Evolutionary conservation across 35 echinoderm and acorn worm species (phyloP).

Genomic region (Ophioderma brevispina): DNA sequence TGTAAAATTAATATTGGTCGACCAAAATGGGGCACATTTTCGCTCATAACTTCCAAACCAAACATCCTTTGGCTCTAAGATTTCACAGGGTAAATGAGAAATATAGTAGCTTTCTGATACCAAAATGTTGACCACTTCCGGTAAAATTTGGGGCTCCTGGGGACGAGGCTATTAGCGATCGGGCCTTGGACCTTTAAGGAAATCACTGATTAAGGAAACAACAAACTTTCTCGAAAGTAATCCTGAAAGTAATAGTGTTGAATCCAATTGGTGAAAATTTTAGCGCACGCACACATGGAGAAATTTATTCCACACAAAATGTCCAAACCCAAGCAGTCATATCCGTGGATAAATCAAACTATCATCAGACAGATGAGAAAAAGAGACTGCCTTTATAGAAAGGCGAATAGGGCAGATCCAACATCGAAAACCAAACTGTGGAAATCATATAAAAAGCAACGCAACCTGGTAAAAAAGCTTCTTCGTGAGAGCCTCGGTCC

Average conservation of each 20-base stretch:
- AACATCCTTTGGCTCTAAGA: too few relatives aligned
- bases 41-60: too few relatives aligned
- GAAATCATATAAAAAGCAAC: neutral
- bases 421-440: neutral
- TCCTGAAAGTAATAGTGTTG: neutral
- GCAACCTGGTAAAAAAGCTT: neutral
- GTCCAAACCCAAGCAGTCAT: constrained; percentile 1
- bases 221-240: too few relatives aligned
- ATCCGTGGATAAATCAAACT: constrained; percentile 4
- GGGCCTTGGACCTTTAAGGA: neutral
- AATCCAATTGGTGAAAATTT: neutral
- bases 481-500: neutral
- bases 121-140: too few relatives aligned
- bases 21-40: too few relatives aligned
- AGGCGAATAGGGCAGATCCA: neutral
- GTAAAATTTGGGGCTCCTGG: too few relatives aligned
- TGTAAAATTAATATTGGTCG: too few relatives aligned
- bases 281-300: neutral
- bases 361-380: neutral
- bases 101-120: too few relatives aligned
- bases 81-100: too few relatives aligned
- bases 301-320: too few relatives aligned
- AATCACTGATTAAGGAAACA: neutral
- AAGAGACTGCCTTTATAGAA: too few relatives aligned
- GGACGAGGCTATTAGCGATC: too few relatives aligned